These are phyloP conservation scores for Hemistola chrysoprasaria DNA, from an alignment of 2,888 invertebrate genomes.

Conservation along the genomic window DNA sequence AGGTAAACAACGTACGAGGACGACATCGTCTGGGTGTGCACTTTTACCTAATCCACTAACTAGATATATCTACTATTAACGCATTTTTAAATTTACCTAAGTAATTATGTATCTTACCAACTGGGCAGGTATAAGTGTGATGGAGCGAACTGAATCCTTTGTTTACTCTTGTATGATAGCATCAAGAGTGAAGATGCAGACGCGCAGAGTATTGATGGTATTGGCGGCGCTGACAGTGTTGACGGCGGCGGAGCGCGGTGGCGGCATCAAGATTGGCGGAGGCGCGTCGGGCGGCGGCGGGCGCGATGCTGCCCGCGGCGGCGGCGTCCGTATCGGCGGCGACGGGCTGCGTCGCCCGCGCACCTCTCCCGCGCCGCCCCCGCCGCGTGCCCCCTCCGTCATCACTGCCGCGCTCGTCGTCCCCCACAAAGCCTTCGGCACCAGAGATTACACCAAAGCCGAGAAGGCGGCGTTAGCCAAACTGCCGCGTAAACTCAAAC, in stretches of 20 bases:
- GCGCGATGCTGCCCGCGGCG: conserved; percentile 61
- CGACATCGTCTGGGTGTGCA: too few relatives aligned
- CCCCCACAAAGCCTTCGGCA: conserved; percentile 89
- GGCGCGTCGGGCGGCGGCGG: conserved; percentile 45
- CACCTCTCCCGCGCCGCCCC: conserved; percentile 70
- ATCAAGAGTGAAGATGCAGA: conserved; percentile 74
- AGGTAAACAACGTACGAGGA: too few relatives aligned
- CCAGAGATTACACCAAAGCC: conserved; percentile 87
- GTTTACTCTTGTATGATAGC: conserved; percentile 46
- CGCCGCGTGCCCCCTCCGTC: conserved; percentile 75
- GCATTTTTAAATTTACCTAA: too few relatives aligned
- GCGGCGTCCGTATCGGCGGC: conserved; percentile 64
- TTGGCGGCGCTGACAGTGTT: conserved; percentile 63
- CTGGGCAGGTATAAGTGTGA: too few relatives aligned
- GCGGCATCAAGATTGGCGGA: conserved; percentile 66
- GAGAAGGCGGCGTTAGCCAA: conserved; percentile 85
- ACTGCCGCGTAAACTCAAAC: conserved; percentile 85
- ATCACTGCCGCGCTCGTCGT: conserved; percentile 87
- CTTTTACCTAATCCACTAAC: too few relatives aligned
- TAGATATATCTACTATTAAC: too few relatives aligned
- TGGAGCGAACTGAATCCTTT: too few relatives aligned
- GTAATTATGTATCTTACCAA: too few relatives aligned
- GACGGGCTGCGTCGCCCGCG: conserved; percentile 65
- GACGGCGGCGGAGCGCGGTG: conserved; percentile 61
- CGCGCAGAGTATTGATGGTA: conserved; percentile 66